A percentile compares a stretch with the other conserved stretches of the same genome.
Conservation (phyloP, 1,140 invertebrate genomes). For the Nebria ingens region DNA sequence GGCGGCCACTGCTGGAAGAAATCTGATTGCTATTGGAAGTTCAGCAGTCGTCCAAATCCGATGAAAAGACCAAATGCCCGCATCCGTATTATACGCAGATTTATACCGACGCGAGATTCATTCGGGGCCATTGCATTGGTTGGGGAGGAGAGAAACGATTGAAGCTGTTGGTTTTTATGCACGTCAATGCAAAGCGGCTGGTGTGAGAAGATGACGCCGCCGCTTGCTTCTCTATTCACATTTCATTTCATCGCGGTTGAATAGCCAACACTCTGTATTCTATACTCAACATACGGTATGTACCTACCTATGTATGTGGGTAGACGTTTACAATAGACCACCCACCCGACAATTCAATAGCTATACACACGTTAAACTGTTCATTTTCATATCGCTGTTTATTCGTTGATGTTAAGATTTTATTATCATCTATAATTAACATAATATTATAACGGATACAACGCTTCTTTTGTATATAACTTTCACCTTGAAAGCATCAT, state of each 20-base stretch:
- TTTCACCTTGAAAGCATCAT: no score
- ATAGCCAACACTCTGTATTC: not conserved
- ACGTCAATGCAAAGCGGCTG: not conserved
- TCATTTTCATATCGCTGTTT: no score
- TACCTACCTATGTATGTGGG: not conserved
- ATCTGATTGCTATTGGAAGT: not conserved
- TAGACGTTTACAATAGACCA: not conserved
- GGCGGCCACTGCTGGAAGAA: not conserved
- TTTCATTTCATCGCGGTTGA: no score
- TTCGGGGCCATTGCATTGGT: not conserved
- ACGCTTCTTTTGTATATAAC: no score
- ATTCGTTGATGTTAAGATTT: no score
- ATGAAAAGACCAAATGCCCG: not conserved
- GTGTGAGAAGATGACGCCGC: not conserved
- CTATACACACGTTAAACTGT: no score
- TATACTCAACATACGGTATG: not conserved
- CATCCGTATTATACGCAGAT: conserved; percentile 4
- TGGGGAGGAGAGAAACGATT: not conserved
- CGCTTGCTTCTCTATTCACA: not conserved
- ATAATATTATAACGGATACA: no score
- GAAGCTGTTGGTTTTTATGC: not conserved
- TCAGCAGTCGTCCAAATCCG: not conserved
- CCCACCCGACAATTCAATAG: no score
- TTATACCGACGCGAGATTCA: not conserved
- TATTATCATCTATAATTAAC: no score